A percentile compares a stretch with the other conserved stretches of the same genome.
Conservation (phyloP, 1,140 invertebrate species). For the Drosophila fuyamai region DNA sequence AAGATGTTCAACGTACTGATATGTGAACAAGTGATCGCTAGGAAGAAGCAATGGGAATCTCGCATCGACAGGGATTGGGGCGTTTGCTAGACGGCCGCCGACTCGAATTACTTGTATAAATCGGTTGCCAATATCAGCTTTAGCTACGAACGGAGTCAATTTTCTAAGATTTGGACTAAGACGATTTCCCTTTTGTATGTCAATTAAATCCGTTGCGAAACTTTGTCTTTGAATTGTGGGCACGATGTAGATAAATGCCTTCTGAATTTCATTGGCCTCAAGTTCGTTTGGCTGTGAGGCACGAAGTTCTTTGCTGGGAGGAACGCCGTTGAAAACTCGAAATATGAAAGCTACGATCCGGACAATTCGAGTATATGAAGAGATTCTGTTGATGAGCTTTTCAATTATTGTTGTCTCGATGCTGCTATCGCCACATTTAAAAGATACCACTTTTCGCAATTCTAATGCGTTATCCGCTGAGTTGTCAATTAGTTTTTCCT, state of each 20-base stretch:
- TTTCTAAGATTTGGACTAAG: too few relatives aligned
- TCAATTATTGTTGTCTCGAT: not conserved
- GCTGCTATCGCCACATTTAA: not conserved
- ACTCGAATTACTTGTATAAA: too few relatives aligned
- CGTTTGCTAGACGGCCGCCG: too few relatives aligned
- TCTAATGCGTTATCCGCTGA: not conserved
- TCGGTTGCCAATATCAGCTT: too few relatives aligned
- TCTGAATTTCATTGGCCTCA: constrained; percentile 1
- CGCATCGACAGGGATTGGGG: too few relatives aligned
- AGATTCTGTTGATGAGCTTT: not conserved
- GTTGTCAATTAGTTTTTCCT: not conserved
- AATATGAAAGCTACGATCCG: not conserved
- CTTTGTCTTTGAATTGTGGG: constrained; percentile 1
- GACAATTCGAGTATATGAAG: not conserved
- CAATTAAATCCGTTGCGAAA: too few relatives aligned
- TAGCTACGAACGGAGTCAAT: too few relatives aligned
- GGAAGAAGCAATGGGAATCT: too few relatives aligned
- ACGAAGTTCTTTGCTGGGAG: not conserved
- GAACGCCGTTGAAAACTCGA: constrained; percentile 1
- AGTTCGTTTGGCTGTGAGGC: not conserved
- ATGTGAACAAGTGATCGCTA: too few relatives aligned
- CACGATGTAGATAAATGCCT: not conserved
- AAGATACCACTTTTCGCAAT: not conserved
- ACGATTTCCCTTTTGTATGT: too few relatives aligned
- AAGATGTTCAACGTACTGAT: too few relatives aligned